These are phyloP conservation scores for Dynastes tityus DNA, from an alignment of 2,888 invertebrate species.

Conservation along the genomic window DNA sequence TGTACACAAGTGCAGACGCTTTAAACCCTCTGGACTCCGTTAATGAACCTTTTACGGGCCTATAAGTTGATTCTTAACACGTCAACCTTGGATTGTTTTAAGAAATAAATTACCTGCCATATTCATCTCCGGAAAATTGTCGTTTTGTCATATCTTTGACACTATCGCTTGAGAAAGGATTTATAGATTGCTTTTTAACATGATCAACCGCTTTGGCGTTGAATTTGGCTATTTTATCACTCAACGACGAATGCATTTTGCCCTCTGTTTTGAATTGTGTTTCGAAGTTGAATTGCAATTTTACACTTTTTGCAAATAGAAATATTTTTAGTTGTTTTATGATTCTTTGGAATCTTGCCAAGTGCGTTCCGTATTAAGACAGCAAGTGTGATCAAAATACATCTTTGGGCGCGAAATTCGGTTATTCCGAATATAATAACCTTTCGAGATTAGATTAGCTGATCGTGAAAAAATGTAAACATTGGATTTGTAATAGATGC, in stretches of 20 bases:
- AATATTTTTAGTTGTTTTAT: constrained; percentile 24
- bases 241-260: constrained; percentile 78
- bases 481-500: too few species aligned
- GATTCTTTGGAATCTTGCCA: constrained; percentile 16
- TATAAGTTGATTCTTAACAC: constrained; percentile 63
- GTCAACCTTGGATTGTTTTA: constrained; percentile 4
- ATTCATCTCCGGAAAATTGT: constrained; percentile 88
- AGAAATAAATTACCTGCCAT: constrained; percentile 79
- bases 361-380: constrained; percentile 2
- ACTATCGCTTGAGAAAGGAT: constrained; percentile 79
- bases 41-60: constrained; percentile 90
- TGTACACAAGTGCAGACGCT: constrained; percentile 85
- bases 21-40: constrained; percentile 91
- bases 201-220: constrained; percentile 87
- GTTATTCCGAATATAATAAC: not conserved
- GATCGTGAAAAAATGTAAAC: too few species aligned
- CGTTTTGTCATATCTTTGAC: constrained; percentile 70
- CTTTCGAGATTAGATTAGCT: too few species aligned
- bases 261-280: not conserved
- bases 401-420: constrained; percentile 6
- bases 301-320: not conserved
- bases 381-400: not conserved
- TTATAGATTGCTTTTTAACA: constrained; percentile 83
- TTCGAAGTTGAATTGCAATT: not conserved
- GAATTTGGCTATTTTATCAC: constrained; percentile 89